Evolutionary conservation across 2,888 invertebrate genomes (phyloP).

Genomic region (Athrips mouffetella): DNA sequence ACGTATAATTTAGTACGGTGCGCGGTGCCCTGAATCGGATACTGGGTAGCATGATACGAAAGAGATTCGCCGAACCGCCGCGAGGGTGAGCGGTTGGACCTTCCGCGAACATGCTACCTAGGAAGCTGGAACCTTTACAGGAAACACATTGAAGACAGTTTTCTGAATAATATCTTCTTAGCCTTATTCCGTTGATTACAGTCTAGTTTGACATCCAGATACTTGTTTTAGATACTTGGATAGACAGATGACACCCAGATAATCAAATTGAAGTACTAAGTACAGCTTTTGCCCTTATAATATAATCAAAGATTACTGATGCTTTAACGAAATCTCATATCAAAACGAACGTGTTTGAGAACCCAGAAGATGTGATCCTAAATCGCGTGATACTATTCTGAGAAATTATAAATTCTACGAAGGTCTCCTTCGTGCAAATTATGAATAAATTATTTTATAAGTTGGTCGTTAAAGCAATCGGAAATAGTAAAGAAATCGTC

Average conservation of each 20-base stretch:
- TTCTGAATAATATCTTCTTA: too few relatives aligned
- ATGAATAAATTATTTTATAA: not conserved
- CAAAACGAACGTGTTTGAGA: not conserved
- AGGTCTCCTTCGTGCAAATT: not conserved
- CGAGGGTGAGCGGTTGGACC: slow-evolving; percentile 34
- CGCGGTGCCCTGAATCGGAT: slow-evolving; percentile 35
- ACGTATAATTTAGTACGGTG: slow-evolving; percentile 26
- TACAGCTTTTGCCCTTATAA: too few relatives aligned
- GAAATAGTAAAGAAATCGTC: not conserved
- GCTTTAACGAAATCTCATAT: not conserved
- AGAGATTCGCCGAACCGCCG: slow-evolving; percentile 45
- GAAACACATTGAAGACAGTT: too few relatives aligned
- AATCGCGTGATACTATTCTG: slow-evolving; percentile 1
- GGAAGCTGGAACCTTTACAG: not conserved
- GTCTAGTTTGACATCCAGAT: too few relatives aligned
- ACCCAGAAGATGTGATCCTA: not conserved
- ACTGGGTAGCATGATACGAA: slow-evolving; percentile 39
- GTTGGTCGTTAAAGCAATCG: not conserved
- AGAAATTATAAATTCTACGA: not conserved
- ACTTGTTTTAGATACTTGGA: too few relatives aligned
- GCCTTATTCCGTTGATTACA: too few relatives aligned
- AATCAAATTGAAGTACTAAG: too few relatives aligned
- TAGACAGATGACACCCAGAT: too few relatives aligned
- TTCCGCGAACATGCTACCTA: slow-evolving; percentile 42
- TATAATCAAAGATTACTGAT: too few relatives aligned